Percentiles rank a stretch among this genome's conserved stretches.
Conservation (phyloP, 2,113 vertebrate genomes). For the Desmodus rotundus region DNA sequence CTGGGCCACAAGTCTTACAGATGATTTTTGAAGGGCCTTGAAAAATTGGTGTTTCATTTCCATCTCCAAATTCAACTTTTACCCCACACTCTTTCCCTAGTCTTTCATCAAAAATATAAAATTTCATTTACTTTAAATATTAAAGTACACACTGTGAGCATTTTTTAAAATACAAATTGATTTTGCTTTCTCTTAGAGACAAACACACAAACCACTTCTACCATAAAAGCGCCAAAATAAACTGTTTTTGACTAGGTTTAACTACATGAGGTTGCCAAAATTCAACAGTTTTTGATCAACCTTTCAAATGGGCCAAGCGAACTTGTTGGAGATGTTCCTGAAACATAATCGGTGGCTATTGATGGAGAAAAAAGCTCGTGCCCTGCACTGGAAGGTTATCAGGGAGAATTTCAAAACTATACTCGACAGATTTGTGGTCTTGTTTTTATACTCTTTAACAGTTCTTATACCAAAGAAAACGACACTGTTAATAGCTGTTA, state of each 20-base stretch:
- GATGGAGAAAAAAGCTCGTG: not conserved
- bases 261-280: not conserved
- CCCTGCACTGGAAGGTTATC: not conserved
- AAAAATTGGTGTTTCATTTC: not conserved
- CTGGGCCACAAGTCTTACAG: not conserved
- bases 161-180: not conserved
- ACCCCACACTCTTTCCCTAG: not conserved
- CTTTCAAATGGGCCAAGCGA: not conserved
- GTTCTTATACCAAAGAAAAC: not conserved
- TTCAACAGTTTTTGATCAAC: not conserved
- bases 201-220: not conserved
- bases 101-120: not conserved
- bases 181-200: not conserved
- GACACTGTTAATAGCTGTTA: not conserved
- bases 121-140: not conserved
- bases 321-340: not conserved
- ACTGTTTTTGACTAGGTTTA: not conserved
- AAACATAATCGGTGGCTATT: not conserved
- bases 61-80: not conserved
- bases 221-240: not conserved
- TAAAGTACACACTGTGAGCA: not conserved
- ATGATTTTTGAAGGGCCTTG: not conserved
- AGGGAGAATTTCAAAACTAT: not conserved
- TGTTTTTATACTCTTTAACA: not conserved
- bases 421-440: not conserved